Base-by-base conservation (phyloP, 1,140 invertebrate species). In the Lasioglossum albipes region DNA sequence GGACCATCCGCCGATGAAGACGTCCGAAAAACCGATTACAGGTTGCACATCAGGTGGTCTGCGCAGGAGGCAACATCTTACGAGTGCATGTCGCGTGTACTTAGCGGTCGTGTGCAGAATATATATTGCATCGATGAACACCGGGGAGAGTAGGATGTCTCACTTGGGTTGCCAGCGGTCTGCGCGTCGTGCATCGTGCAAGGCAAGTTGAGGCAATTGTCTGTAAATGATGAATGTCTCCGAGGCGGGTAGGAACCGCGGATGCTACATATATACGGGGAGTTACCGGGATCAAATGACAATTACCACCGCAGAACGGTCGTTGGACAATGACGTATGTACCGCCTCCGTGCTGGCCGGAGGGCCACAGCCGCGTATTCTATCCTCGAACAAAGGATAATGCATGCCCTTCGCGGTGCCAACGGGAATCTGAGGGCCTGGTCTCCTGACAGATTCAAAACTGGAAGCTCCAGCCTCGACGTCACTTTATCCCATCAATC, bases 201-300 rank as follows among this genome's bases (percentile, higher is more conserved):
- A 88, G 88, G 82, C 84, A 87, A 89, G 90, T 88, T 85, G 81
- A 88, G 85, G 88, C 87, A 91, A 90, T 91, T 91, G 89, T 91
- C 89, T 91, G 90, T 91, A 90, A 91, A 91, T 91, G 89, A 91
- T 91, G 88, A 88, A 90, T 91, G 89, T 88, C 83, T 84, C 74
- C 82, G 78, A 83, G 82, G 77, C 79, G 81, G 84, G 80, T 82
- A 81, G 79, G 81, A 88, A 75, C 72, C 74, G 81, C 70, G 73
- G 80, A 79, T 80, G 87, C 65, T 77, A 85, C 79, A 72, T 85
- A 81, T 85, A 87, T 86, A 84, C 62, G 68, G 65, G 72, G 84
- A 82, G 82, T 89, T 85, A 85, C 70, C 81, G 80, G 89, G 89
- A 91, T 91, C 90, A 91, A 91, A 90, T 91, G 90, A 90, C 90